Base-by-base conservation (phyloP, 30 jellyfish, hydroid and myxozoan genomes). In the Turritopsis dohrnii region DNA sequence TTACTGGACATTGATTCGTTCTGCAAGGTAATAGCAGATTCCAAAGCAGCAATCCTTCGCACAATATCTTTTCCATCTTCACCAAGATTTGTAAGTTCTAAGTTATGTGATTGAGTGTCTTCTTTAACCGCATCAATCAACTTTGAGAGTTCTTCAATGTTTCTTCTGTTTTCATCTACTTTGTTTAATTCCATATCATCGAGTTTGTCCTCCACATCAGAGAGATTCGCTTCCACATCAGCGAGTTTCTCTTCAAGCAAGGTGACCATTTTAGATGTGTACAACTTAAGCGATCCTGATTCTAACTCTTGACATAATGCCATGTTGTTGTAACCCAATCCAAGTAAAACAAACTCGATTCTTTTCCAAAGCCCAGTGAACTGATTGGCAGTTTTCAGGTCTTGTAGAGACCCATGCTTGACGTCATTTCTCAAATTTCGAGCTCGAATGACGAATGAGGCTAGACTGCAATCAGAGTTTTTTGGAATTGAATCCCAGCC, bases 371-470 rank as follows among this genome's bases (percentile, higher is more conserved):
- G 41, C 17, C 0, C 41, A 23, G 28, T 27, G 23, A 74, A 74
- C 41, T 1, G 27, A 24, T 7, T 18, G 9, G 27, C 21, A 0
- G 83, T 74, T 26, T 27, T 13, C 24, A 74, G 8, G 24, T 74
- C 65, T n/a, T 28, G 8, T 16, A 29, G 26, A 16, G 27, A n/a
- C 65, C 83, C 83, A 29, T 74, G 83, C 65, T 74, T 74, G 16
- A 74, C 16, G 13, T 74, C 83, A 23, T 74, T 27, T 19, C 83
- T 9, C 13, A 74, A 41, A 16, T 23, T 28, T 30, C 60, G 28
- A 16, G 83, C 83, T 23, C 60, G 74, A 26, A 24, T 21, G 23
- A 26, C 52, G 41, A 74, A 74, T 16, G 83, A 74, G 65, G 83
- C 83, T 74, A 24, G 18, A 74, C 83, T 74, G 28, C 18, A 41